Conservation (phyloP, 2,888 invertebrate genomes). For the Drosophila macrospina region DNA sequence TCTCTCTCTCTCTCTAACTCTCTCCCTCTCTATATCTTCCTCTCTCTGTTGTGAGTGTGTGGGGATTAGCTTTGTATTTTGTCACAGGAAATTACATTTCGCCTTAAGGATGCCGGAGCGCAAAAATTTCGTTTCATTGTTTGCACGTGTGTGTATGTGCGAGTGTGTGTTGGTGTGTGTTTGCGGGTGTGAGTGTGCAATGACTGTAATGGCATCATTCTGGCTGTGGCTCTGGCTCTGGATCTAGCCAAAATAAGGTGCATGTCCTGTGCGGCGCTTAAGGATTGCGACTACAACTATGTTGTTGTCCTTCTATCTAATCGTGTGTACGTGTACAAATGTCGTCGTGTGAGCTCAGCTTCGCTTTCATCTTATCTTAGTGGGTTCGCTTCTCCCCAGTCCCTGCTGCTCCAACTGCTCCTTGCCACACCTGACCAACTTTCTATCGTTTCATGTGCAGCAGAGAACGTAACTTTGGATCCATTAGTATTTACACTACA, state of each 20-base stretch:
- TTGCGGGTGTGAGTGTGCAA: constrained; percentile 30
- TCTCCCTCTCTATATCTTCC: constrained; percentile 27
- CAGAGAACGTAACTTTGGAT: constrained; percentile 49
- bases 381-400: not conserved
- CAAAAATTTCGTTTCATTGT: constrained; percentile 80
- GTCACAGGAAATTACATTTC: constrained; percentile 82
- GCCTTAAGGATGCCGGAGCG: constrained; percentile 70
- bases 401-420: constrained; percentile 9
- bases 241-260: constrained; percentile 55
- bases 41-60: constrained; percentile 47
- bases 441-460: constrained; percentile 34
- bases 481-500: constrained; percentile 75
- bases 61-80: constrained; percentile 82
- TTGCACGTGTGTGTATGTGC: constrained; percentile 35
- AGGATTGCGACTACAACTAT: constrained; percentile 43
- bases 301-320: constrained; percentile 65
- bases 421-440: constrained; percentile 20
- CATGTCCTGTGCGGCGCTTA: constrained; percentile 58
- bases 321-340: constrained; percentile 75
- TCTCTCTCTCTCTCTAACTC: constrained; percentile 11
- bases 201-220: constrained; percentile 41
- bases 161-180: not conserved
- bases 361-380: constrained; percentile 34
- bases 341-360: constrained; percentile 48
- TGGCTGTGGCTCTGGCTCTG: constrained; percentile 9